phyloP scores from a whole-genome alignment of 2,888 invertebrate genomes.

The Kuschelorhynchus macadamiae region DNA sequence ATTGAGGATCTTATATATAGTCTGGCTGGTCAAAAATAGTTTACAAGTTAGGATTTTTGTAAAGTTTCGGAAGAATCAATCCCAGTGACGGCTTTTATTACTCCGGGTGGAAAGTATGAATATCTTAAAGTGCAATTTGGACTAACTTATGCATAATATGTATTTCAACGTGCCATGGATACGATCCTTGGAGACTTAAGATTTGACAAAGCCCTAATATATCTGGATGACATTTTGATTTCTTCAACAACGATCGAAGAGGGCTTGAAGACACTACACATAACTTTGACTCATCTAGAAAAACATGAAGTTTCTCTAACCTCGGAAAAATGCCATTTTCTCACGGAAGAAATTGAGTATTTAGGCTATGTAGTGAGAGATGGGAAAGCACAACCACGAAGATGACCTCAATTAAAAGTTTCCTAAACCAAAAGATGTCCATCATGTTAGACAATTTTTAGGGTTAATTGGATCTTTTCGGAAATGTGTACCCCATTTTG shows the following conservation, averaged over 20 bases:
- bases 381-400: no score
- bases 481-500: slow-evolving; percentile 15
- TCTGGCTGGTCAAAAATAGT: background rate
- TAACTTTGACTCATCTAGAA: background rate
- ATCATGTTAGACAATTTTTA: slow-evolving; percentile 26
- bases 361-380: background rate
- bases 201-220: background rate
- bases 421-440: background rate
- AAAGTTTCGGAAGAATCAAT: slow-evolving; percentile 8
- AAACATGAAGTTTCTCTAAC: background rate
- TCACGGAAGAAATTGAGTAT: slow-evolving; percentile 3
- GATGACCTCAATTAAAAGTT: background rate
- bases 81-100: slow-evolving; percentile 11
- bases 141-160: slow-evolving; percentile 1
- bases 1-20: no score
- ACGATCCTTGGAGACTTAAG: slow-evolving; percentile 20
- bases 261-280: background rate
- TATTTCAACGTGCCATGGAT: slow-evolving; percentile 13
- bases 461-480: slow-evolving; percentile 21
- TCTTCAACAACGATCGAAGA: background rate
- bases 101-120: slow-evolving; percentile 47
- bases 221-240: slow-evolving; percentile 3
- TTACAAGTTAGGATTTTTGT: background rate
- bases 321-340: slow-evolving; percentile 2
- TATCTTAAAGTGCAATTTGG: slow-evolving; percentile 6